A percentile compares a stretch with the other conserved stretches of the same genome.
Conservation (phyloP, 1,140 invertebrate genomes). For the Cherax quadricarinatus region DNA sequence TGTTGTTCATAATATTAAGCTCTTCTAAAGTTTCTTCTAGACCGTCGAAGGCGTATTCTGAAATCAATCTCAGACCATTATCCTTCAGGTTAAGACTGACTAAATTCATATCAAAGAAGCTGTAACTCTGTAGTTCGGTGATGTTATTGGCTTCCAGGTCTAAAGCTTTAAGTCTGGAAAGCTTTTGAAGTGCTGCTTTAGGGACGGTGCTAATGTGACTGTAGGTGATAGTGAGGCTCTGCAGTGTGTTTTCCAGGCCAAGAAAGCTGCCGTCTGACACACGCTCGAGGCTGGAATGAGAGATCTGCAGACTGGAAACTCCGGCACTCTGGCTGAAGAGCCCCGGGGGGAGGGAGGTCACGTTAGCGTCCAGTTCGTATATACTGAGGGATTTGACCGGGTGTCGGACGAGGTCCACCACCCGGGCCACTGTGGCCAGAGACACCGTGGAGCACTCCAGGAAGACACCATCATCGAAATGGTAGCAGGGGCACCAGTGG, state of each 20-base stretch:
- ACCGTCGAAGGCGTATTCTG: slow-evolving; percentile 87
- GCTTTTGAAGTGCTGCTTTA: slow-evolving; percentile 56
- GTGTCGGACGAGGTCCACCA: slow-evolving; percentile 79
- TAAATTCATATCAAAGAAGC: slow-evolving; percentile 70
- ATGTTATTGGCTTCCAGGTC: slow-evolving; percentile 74
- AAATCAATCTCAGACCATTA: slow-evolving; percentile 88
- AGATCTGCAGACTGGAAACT: slow-evolving; percentile 60
- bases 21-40: slow-evolving; percentile 87
- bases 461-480: slow-evolving; percentile 93
- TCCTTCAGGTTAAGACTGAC: slow-evolving; percentile 67
- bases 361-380: slow-evolving; percentile 88
- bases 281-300: slow-evolving; percentile 50
- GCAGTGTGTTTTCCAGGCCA: slow-evolving; percentile 62
- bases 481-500: slow-evolving; percentile 92
- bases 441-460: slow-evolving; percentile 90
- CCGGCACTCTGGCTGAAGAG: slow-evolving; percentile 79
- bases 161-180: slow-evolving; percentile 63
- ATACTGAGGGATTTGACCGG: slow-evolving; percentile 90
- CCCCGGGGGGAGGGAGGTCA: slow-evolving; percentile 83
- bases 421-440: slow-evolving; percentile 79
- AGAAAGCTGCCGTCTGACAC: slow-evolving; percentile 46
- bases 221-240: slow-evolving; percentile 62
- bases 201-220: slow-evolving; percentile 70
- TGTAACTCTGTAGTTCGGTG: slow-evolving; percentile 70
- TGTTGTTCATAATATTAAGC: slow-evolving; percentile 88